Conservation (phyloP, 2,888 invertebrate genomes). For the Xylocampa areola region DNA sequence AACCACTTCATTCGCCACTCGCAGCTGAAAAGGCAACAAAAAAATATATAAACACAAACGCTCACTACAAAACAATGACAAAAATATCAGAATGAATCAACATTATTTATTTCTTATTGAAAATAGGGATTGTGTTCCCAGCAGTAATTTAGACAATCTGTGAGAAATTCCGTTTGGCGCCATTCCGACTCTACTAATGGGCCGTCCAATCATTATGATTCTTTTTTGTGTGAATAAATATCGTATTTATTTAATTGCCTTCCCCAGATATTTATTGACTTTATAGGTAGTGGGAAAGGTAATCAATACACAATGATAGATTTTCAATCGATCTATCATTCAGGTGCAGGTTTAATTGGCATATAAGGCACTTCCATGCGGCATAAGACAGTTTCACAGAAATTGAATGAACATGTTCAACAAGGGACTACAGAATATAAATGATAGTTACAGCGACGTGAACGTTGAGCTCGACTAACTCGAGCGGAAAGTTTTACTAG, state of each 20-base stretch:
- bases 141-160: conserved; percentile 69
- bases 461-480: conserved; percentile 20
- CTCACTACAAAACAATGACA: conserved; percentile 52
- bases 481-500: conserved; percentile 39
- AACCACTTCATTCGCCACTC: conserved; percentile 21
- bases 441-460: conserved; percentile 14
- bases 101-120: conserved; percentile 66
- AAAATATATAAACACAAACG: conserved; percentile 42
- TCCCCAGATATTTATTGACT: conserved; percentile 46
- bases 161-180: conserved; percentile 72
- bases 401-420: conserved; percentile 6
- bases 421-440: conserved; percentile 16
- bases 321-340: conserved; percentile 1
- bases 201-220: conserved; percentile 38
- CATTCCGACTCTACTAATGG: conserved; percentile 67
- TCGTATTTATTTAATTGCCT: conserved; percentile 58
- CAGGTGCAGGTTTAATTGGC: conserved; percentile 3
- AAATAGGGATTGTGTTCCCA: conserved; percentile 72
- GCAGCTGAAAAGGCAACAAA: conserved; percentile 68
- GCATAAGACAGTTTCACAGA: conserved; percentile 9
- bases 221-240: conserved; percentile 68
- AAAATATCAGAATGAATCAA: conserved; percentile 62
- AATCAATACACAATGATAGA: conserved; percentile 1
- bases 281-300: conserved; percentile 15
- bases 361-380: background rate